Percentiles rank a stretch among this genome's conserved stretches.
phyloP scores from a whole-genome alignment of 2,888 invertebrate genomes.

The Lumbricus terrestris region DNA sequence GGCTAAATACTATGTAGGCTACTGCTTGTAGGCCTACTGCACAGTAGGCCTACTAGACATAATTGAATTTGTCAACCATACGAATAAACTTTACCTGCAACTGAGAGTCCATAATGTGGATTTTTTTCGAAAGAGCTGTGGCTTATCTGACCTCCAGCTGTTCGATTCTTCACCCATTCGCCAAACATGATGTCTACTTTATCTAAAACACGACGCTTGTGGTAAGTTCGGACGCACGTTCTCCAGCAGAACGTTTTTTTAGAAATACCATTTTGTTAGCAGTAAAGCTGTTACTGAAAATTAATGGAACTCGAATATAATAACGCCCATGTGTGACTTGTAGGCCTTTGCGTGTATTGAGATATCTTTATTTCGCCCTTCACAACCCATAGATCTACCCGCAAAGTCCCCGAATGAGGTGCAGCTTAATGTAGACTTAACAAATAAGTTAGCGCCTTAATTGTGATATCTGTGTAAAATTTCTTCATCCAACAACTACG shows the following conservation, averaged over 20 bases:
- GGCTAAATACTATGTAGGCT: neutral
- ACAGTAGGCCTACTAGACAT: no score
- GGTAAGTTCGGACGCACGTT: neutral
- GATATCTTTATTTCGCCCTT: no score
- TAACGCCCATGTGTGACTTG: no score
- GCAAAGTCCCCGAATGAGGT: neutral
- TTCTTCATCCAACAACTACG: no score
- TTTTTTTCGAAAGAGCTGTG: conserved; percentile 8
- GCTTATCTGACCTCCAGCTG: conserved; percentile 18
- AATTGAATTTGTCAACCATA: neutral
- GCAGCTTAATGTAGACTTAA: neutral
- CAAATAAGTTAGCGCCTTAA: no score
- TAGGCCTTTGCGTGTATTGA: no score
- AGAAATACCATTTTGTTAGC: neutral
- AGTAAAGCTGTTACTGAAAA: neutral
- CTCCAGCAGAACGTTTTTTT: no score
- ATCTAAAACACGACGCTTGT: neutral
- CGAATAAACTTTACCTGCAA: neutral
- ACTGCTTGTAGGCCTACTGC: no score
- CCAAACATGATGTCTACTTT: conserved; percentile 4
- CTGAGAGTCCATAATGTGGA: conserved; percentile 6
- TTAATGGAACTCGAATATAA: no score
- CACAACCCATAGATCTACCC: no score
- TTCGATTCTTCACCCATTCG: neutral
- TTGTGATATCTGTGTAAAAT: no score